A percentile compares a stretch with the other conserved stretches of the same genome.
These are phyloP conservation scores for Bagarius yarrelli DNA, from an alignment of 2,113 vertebrate genomes.

Conservation along the genomic window DNA sequence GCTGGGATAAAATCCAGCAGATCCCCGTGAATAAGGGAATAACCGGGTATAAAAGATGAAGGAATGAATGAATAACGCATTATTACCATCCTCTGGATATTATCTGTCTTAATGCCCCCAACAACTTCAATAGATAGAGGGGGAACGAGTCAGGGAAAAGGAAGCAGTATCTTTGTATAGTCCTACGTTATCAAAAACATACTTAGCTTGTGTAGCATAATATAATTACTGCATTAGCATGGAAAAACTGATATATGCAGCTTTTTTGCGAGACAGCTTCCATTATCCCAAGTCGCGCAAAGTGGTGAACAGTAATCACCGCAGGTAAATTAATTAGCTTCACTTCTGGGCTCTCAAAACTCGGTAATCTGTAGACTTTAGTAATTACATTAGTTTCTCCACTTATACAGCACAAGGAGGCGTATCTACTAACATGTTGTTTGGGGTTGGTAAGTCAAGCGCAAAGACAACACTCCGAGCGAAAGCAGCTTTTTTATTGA, in stretches of 20 bases:
- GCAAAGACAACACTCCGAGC: neutral
- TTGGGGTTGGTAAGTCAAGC: slow-evolving; percentile 17
- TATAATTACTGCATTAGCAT: slow-evolving; percentile 51
- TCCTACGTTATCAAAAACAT: slow-evolving; percentile 52
- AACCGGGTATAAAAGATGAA: no score
- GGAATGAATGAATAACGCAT: no score
- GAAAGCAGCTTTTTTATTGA: neutral
- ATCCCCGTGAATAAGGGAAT: no score
- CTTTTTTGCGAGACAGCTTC: slow-evolving; percentile 28
- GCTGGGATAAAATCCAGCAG: no score
- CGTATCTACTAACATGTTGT: slow-evolving; percentile 16
- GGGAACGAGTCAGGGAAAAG: neutral
- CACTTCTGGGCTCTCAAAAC: slow-evolving; percentile 45
- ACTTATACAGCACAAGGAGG: slow-evolving; percentile 44
- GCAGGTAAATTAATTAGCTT: slow-evolving; percentile 59
- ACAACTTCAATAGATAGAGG: slow-evolving; percentile 31
- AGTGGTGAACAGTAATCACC: slow-evolving; percentile 54
- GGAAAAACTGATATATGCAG: slow-evolving; percentile 31
- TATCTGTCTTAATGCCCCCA: no score
- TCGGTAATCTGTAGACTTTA: slow-evolving; percentile 47
- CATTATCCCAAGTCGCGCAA: slow-evolving; percentile 45
- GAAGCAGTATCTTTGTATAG: slow-evolving; percentile 30
- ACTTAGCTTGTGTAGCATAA: slow-evolving; percentile 56
- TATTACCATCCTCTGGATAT: no score
- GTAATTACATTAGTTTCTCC: slow-evolving; percentile 55